Conservation (phyloP, 2,797 vertebrate genomes). For the Acomys russatus region DNA sequence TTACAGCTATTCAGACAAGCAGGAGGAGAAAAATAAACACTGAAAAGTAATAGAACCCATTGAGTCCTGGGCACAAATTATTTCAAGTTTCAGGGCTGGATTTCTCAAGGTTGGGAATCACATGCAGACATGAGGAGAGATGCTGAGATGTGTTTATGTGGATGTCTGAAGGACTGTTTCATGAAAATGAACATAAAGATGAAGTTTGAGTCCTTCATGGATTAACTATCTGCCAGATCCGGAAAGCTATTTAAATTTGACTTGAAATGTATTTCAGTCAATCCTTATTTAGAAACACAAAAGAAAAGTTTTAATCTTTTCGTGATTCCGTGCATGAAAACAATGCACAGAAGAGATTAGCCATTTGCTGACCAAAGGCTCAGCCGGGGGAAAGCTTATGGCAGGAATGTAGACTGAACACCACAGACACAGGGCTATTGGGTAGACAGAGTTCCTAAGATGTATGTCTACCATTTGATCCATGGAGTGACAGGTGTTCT, state of each 20-base stretch:
- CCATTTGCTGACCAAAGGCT: neutral
- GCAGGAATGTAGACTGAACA: neutral
- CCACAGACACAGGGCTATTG: accelerated
- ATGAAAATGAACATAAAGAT: neutral
- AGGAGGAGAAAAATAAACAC: neutral
- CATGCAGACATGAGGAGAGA: neutral
- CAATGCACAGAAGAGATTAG: neutral
- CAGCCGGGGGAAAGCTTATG: neutral
- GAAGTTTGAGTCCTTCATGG: neutral
- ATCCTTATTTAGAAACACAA: neutral
- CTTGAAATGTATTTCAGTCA: constrained; percentile 30
- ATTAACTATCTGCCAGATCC: neutral
- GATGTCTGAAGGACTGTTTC: neutral
- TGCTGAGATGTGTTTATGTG: neutral
- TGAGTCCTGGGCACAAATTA: neutral
- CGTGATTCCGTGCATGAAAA: neutral
- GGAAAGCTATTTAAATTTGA: neutral
- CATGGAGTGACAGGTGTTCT: constrained; percentile 54
- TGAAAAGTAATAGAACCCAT: neutral
- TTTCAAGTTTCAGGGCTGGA: neutral
- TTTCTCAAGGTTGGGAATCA: neutral
- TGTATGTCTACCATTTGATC: neutral
- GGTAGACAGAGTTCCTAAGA: neutral
- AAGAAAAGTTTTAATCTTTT: neutral
- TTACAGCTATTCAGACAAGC: constrained; percentile 35